Conservation (phyloP, 2,113 vertebrate genomes). For the Psittacula cyanocephala region DNA sequence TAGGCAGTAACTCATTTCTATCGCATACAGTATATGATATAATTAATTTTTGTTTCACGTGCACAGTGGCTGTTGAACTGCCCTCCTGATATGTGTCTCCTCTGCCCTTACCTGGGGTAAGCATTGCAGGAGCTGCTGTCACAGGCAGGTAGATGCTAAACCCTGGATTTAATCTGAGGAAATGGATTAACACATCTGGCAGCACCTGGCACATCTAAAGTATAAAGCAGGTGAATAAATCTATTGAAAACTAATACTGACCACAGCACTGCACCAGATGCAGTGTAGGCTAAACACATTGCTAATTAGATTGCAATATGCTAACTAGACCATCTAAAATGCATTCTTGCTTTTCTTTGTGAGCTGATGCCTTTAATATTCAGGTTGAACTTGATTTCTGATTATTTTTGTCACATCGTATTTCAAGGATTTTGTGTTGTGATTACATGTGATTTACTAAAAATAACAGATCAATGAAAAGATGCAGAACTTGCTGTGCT, state of each 20-base stretch:
- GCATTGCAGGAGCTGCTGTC: neutral
- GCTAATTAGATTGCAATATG: slow-evolving; percentile 49
- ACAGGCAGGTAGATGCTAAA: neutral
- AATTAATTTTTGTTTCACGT: slow-evolving; percentile 23
- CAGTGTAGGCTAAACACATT: slow-evolving; percentile 17
- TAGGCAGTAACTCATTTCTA: slow-evolving; percentile 60
- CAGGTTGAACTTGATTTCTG: slow-evolving; percentile 44
- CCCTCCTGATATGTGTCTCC: neutral
- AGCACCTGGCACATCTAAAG: neutral
- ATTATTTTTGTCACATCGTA: slow-evolving; percentile 29
- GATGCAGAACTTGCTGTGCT: slow-evolving; percentile 26
- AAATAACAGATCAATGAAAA: slow-evolving; percentile 50
- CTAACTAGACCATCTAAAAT: slow-evolving; percentile 24
- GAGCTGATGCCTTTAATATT: slow-evolving; percentile 30
- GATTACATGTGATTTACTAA: slow-evolving; percentile 45
- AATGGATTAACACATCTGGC: neutral
- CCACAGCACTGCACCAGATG: neutral
- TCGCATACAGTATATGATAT: neutral
- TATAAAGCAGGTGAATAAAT: slow-evolving; percentile 18
- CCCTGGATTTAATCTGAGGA: neutral
- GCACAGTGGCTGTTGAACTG: neutral
- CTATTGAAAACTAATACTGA: slow-evolving; percentile 27
- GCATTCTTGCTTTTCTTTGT: slow-evolving; percentile 11
- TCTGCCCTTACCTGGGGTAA: neutral
- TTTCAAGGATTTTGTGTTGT: slow-evolving; percentile 41